phyloP scores from a whole-genome alignment of 2,888 invertebrate genomes.

The Chrysomela aeneicollis region DNA sequence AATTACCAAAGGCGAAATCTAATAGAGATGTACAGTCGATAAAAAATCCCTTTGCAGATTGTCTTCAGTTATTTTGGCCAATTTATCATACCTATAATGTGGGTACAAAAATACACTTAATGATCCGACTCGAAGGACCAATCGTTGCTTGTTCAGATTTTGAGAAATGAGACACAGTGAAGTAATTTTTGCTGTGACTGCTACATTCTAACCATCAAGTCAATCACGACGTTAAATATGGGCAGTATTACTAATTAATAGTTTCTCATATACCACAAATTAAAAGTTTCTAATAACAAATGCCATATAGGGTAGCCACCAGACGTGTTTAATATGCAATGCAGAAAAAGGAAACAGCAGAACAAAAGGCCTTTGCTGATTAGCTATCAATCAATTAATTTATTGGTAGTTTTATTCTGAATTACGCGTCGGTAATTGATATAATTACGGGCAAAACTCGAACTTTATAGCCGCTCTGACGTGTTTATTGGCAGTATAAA shows the following conservation, averaged over 20 bases:
- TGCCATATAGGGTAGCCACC: background rate
- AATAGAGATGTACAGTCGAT: background rate
- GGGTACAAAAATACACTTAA: too few species aligned
- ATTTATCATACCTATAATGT: too few species aligned
- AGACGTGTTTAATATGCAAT: background rate
- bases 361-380: constrained; percentile 1
- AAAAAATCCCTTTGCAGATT: background rate
- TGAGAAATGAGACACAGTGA: too few species aligned
- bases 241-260: background rate
- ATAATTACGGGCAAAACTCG: constrained; percentile 15
- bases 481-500: background rate
- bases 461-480: constrained; percentile 7
- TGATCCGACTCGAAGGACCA: too few species aligned
- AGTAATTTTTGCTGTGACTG: too few species aligned
- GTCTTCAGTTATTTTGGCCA: background rate
- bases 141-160: too few species aligned
- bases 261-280: background rate
- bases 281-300: background rate
- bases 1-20: background rate
- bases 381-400: background rate
- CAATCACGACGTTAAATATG: background rate
- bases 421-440: constrained; percentile 5
- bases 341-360: background rate
- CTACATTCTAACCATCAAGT: background rate
- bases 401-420: constrained; percentile 5